Percentiles rank a stretch among this genome's conserved stretches.
Evolutionary conservation across 2,113 vertebrate genomes (phyloP).

Genomic region (Verasper variegatus): DNA sequence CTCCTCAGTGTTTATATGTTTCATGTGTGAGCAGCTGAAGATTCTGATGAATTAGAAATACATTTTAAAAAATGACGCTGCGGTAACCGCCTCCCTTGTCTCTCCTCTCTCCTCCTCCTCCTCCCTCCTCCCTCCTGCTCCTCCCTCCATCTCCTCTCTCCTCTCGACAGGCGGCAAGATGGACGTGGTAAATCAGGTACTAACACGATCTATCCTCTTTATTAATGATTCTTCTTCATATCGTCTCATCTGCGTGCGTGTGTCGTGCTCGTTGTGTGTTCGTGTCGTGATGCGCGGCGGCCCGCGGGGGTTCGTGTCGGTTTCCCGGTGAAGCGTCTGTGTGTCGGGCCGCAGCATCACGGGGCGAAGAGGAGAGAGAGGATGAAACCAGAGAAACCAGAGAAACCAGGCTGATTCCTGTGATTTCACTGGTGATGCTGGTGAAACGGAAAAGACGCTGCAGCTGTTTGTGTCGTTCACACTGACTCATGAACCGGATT

Average conservation of each 20-base stretch:
- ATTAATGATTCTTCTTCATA: accelerated
- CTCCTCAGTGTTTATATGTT: not conserved
- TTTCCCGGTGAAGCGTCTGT: not conserved
- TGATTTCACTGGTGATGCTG: too few relatives aligned
- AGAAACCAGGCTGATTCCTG: not conserved
- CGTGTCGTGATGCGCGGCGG: not conserved
- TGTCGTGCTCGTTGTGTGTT: not conserved
- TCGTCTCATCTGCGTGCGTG: not conserved
- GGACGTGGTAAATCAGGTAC: constrained; percentile 76
- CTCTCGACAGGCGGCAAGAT: constrained; percentile 63
- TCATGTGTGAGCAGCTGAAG: too few relatives aligned
- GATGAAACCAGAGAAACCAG: not conserved
- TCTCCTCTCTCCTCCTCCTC: not conserved
- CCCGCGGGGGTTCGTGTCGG: not conserved
- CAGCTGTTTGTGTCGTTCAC: not conserved
- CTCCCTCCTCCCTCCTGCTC: too few relatives aligned
- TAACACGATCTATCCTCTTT: not conserved
- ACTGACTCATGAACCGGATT: not conserved
- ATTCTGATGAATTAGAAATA: not conserved
- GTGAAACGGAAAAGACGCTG: not conserved
- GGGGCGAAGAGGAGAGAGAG: not conserved
- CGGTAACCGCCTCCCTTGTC: not conserved
- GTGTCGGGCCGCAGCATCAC: constrained; percentile 16
- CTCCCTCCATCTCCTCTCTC: not conserved
- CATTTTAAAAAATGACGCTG: not conserved